These are phyloP conservation scores for Apostichopus leukothele DNA, from an alignment of 53 echinoderm and acorn worm species.

Conservation along the genomic window DNA sequence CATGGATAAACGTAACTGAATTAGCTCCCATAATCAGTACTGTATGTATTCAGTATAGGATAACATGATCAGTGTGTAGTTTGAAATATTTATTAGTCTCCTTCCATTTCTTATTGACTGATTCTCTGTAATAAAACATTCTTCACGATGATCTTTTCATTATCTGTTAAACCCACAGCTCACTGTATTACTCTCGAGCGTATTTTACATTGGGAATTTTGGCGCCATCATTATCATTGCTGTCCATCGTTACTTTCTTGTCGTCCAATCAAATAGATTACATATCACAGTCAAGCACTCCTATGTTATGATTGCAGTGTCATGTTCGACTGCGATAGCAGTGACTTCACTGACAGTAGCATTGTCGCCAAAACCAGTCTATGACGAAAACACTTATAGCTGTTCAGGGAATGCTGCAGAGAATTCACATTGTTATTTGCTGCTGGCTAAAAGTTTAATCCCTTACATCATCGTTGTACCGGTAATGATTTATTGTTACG, in stretches of 20 bases:
- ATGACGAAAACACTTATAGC: no score
- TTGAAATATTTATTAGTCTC: no score
- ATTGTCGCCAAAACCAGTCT: background rate
- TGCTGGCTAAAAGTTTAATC: background rate
- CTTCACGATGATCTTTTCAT: no score
- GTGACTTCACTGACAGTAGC: background rate
- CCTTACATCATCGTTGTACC: background rate
- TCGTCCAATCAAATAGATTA: conserved; percentile 23
- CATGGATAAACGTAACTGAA: no score
- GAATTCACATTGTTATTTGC: background rate
- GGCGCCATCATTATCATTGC: conserved; percentile 28
- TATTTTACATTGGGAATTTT: conserved; percentile 9
- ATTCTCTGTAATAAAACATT: no score
- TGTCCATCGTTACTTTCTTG: conserved; percentile 36
- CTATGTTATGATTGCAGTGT: conserved; percentile 18
- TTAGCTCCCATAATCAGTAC: no score
- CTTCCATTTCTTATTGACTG: no score
- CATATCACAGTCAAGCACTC: conserved; percentile 8
- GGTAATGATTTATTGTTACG: conserved; percentile 7
- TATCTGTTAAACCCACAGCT: background rate
- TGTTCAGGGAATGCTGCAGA: background rate
- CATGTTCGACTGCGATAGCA: background rate
- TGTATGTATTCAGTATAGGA: no score
- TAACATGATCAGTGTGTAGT: no score
- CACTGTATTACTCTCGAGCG: background rate